Conservation (phyloP, 1,140 invertebrate genomes). For the Calephelis nemesis region DNA sequence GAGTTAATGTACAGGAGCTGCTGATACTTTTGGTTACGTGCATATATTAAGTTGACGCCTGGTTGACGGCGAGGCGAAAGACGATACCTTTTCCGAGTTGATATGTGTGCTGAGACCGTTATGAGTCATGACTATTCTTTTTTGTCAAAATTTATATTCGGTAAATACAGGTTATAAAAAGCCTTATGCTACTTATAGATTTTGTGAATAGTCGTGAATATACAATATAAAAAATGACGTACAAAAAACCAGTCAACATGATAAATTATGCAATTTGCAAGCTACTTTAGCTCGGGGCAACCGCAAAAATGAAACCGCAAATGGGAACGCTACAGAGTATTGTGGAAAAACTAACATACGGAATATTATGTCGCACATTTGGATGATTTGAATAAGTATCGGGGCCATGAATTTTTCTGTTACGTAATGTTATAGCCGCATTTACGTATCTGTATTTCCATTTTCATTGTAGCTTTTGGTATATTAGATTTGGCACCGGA, state of each 20-base stretch:
- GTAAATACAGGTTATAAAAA: too few species aligned
- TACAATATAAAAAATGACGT: conserved; percentile 30
- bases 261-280: conserved; percentile 44
- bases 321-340: conserved; percentile 13
- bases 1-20: too few species aligned
- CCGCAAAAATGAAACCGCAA: conserved; percentile 27
- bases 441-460: conserved; percentile 8
- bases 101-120: too few species aligned
- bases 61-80: too few species aligned
- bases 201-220: neutral
- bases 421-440: conserved; percentile 2
- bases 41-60: too few species aligned
- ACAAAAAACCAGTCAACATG: conserved; percentile 33
- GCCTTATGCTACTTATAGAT: too few species aligned
- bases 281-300: conserved; percentile 23
- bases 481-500: too few species aligned
- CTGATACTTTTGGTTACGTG: too few species aligned
- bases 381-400: conserved; percentile 21
- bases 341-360: conserved; percentile 19
- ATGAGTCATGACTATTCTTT: too few species aligned
- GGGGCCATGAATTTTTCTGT: conserved; percentile 16
- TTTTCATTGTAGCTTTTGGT: neutral
- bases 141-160: too few species aligned
- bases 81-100: too few species aligned
- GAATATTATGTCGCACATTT: conserved; percentile 20